Evolutionary conservation across 2,113 vertebrate species (phyloP).

Genomic region (Bubo scandiacus): DNA sequence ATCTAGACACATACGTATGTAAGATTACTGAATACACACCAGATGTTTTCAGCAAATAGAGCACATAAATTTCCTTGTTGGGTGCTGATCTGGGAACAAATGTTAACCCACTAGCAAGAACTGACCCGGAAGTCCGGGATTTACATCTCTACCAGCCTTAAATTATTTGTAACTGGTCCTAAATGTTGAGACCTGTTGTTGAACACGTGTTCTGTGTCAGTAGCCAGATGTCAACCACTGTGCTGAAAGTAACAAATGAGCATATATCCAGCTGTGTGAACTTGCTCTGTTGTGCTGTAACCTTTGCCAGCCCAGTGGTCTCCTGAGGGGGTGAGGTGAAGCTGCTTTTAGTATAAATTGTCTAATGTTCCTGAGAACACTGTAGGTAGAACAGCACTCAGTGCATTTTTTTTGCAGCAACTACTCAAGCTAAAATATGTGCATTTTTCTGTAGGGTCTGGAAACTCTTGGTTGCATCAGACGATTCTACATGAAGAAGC

Average conservation of each 20-base stretch:
- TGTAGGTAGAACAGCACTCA: not conserved
- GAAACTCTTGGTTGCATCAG: slow-evolving; percentile 83
- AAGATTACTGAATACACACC: not conserved
- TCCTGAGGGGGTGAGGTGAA: not conserved
- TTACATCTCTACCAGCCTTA: not conserved
- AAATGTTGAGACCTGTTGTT: not conserved
- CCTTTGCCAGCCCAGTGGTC: not conserved
- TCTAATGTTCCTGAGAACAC: not conserved
- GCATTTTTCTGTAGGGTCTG: slow-evolving; percentile 75
- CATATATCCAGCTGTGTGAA: rapidly evolving
- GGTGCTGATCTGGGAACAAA: not conserved
- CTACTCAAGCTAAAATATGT: not conserved
- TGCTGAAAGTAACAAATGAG: not conserved
- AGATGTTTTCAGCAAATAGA: not conserved
- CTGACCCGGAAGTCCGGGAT: not conserved
- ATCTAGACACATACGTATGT: not conserved
- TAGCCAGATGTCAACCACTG: not conserved
- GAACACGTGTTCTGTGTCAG: not conserved
- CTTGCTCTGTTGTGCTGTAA: not conserved
- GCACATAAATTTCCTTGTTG: not conserved
- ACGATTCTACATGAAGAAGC: slow-evolving; percentile 69
- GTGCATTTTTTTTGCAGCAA: rapidly evolving
- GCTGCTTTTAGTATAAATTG: not conserved
- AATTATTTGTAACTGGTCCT: not conserved
- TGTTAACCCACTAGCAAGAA: not conserved